Conservation (phyloP, 2,797 vertebrate species). For the Cottoperca gobio region DNA sequence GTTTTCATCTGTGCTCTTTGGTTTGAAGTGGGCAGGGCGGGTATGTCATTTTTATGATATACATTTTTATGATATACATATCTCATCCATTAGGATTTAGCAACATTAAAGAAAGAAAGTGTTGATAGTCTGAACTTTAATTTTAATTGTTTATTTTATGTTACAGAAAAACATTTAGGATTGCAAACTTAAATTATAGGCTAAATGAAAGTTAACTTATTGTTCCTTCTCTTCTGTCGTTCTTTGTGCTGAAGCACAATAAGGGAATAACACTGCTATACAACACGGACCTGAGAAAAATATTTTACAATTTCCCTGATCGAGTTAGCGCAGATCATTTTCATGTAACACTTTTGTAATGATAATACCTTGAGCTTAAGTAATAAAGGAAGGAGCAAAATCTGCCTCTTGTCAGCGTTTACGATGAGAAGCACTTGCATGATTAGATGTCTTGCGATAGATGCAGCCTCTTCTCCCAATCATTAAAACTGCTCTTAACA, state of each 20-base stretch:
- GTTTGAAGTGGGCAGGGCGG: slow-evolving; percentile 15
- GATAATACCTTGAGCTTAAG: slow-evolving; percentile 70
- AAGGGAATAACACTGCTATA: neutral
- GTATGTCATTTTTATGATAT: too few species aligned
- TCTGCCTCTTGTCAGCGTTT: slow-evolving; percentile 85
- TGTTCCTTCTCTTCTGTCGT: neutral
- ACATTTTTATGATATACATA: too few species aligned
- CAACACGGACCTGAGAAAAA: slow-evolving; percentile 22
- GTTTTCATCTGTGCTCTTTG: neutral
- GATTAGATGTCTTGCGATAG: slow-evolving; percentile 82
- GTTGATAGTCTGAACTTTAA: neutral
- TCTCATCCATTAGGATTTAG: neutral
- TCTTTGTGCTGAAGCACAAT: slow-evolving; percentile 33
- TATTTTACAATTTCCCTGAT: slow-evolving; percentile 65
- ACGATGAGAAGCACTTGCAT: slow-evolving; percentile 81
- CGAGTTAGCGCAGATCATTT: slow-evolving; percentile 76
- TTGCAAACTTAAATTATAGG: neutral
- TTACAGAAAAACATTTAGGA: neutral
- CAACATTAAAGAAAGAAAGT: neutral
- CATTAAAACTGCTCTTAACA: slow-evolving; percentile 85
- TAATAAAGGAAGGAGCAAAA: slow-evolving; percentile 77
- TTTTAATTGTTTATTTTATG: neutral
- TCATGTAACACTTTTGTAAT: slow-evolving; percentile 81
- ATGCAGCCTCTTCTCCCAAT: slow-evolving; percentile 80
- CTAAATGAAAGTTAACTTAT: neutral